These are phyloP conservation scores for Periophthalmodon schlosseri DNA, from an alignment of 2,113 vertebrate genomes.

Conservation along the genomic window DNA sequence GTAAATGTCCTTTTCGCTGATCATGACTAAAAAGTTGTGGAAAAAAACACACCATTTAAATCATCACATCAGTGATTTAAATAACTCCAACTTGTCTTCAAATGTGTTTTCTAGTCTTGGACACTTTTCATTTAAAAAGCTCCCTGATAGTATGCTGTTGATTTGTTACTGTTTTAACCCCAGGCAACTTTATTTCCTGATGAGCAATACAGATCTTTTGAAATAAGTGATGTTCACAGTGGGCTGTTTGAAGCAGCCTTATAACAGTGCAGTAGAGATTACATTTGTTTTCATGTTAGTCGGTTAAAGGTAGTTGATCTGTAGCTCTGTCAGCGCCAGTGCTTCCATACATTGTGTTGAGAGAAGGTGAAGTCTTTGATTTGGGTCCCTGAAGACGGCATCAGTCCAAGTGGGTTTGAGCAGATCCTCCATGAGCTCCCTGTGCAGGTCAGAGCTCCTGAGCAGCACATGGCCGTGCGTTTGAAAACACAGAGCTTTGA, in stretches of 20 bases:
- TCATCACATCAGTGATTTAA: not conserved
- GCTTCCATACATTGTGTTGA: slow-evolving; percentile 53
- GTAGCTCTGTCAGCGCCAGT: slow-evolving; percentile 27
- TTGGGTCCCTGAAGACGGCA: slow-evolving; percentile 46
- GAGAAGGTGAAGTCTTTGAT: slow-evolving; percentile 65
- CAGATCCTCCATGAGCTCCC: slow-evolving; percentile 57
- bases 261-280: slow-evolving; percentile 25
- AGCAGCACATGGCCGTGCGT: slow-evolving; percentile 62
- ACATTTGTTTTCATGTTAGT: slow-evolving; percentile 23
- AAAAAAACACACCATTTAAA: slow-evolving; percentile 12
- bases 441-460: slow-evolving; percentile 58
- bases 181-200: not conserved
- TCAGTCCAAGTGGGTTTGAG: slow-evolving; percentile 43
- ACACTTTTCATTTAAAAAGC: not conserved
- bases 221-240: slow-evolving; percentile 6
- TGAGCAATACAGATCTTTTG: not conserved
- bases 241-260: not conserved
- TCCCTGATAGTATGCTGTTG: no score
- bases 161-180: not conserved
- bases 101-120: not conserved
- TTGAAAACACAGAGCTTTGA: slow-evolving; percentile 60
- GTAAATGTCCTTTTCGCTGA: slow-evolving; percentile 37
- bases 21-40: slow-evolving; percentile 35
- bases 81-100: no score
- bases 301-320: slow-evolving; percentile 21